Base-by-base conservation (phyloP, 2,797 vertebrate genomes). In the Coendou prehensilis region DNA sequence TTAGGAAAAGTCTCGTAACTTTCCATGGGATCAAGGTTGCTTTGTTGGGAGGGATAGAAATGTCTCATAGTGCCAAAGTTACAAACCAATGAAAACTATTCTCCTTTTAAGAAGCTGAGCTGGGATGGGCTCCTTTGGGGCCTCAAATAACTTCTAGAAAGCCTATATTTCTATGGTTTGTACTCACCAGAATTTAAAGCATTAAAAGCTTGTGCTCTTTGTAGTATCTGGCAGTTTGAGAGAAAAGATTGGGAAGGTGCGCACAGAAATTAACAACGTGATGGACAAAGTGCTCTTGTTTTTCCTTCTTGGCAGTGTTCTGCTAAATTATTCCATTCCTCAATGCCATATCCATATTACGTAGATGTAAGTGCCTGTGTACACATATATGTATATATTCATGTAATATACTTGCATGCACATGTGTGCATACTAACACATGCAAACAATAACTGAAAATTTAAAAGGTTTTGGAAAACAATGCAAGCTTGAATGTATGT, bases 31-130 rank as follows among this genome's bases (percentile, higher is more conserved):
- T 96, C 23, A 0, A 45, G 41, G 0, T 73, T 93, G 79, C 54
- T 52, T n/a, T 61, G 6, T 20, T 18, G 47, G 73, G 79, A 79
- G 17, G 67, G 28, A 50, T 41, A 22, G 45, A 22, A 37, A 2
- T 17, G 3, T 73, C 1, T 92, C 82, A 14, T 4, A 47, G 63
- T 26, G 5, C 54, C n/a, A 28, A 28, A 50, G 54, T 56, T 37
- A 26, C n/a, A 18, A 90, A 71, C 52, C 17, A 69, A 30, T 28
- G 61, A 11, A 67, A 45, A 63, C 22, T 52, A 67, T 13, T 13
- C 50, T 91, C 41, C 71, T 79, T 93, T 95, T 52, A 89, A 86
- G 59, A 67, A 75, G 45, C 63, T 61, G 59, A 45, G 18, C 20
- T 45, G 50, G 23, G 15, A 9, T 61, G 26, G 73, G 14, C 26